Evolutionary conservation across 2,797 vertebrate genomes (phyloP).

Genomic region (Linurgus olivaceus): DNA sequence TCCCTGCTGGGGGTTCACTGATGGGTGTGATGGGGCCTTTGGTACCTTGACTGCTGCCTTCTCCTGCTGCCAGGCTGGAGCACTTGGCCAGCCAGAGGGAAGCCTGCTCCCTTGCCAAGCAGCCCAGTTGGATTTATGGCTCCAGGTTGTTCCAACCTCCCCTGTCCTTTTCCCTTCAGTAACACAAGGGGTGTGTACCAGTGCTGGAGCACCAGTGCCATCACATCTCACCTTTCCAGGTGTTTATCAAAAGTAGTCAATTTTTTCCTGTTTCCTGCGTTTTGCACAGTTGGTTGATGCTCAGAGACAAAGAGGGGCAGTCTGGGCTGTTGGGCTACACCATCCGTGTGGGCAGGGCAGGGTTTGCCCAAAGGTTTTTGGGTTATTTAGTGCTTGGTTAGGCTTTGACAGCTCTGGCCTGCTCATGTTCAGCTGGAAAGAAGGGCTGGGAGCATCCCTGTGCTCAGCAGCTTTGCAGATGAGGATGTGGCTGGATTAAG

Average conservation of each 20-base stretch:
- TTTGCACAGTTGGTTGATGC: not conserved
- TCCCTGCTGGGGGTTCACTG: not conserved
- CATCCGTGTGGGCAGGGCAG: not conserved
- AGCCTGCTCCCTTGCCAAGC: not conserved
- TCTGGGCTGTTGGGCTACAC: not conserved
- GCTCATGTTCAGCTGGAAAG: not conserved
- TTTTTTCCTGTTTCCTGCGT: accelerated
- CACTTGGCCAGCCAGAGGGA: not conserved
- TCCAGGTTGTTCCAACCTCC: not conserved
- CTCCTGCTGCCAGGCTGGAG: not conserved
- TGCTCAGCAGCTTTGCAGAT: not conserved
- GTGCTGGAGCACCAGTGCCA: not conserved
- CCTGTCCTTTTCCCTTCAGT: not conserved
- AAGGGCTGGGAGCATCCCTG: not conserved
- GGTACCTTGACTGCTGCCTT: not conserved
- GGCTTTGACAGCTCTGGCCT: not conserved
- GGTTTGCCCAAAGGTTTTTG: not conserved
- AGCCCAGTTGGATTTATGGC: not conserved
- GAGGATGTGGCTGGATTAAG: not conserved
- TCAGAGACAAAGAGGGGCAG: not conserved
- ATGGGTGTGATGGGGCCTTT: not conserved
- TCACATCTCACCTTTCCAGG: not conserved
- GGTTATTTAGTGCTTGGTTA: not conserved
- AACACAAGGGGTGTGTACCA: accelerated
- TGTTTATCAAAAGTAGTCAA: not conserved